phyloP scores from a whole-genome alignment of 2,888 invertebrate species.

The Orchestes rusci region DNA sequence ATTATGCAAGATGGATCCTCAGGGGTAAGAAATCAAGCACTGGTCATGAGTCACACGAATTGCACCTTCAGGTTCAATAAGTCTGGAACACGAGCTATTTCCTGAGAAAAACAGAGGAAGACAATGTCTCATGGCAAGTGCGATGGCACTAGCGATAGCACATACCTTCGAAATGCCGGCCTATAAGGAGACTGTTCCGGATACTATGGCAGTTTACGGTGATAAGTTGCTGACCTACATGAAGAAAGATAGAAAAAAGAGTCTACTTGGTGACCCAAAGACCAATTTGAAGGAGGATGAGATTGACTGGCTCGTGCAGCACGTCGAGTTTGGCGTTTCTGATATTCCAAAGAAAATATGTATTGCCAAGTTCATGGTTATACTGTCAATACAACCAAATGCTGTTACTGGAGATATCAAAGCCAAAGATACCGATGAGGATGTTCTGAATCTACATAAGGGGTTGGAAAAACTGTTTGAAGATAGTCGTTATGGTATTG shows the following conservation, averaged over 20 bases:
- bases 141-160: conserved; percentile 54
- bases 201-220: conserved; percentile 56
- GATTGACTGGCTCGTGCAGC: conserved; percentile 32
- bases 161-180: conserved; percentile 50
- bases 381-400: conserved; percentile 36
- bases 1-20: conserved; percentile 40
- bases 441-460: conserved; percentile 36
- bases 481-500: conserved; percentile 37
- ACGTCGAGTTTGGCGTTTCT: conserved; percentile 32
- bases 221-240: conserved; percentile 53
- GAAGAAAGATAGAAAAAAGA: conserved; percentile 31
- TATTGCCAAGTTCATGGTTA: conserved; percentile 38
- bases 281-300: conserved; percentile 33
- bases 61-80: conserved; percentile 25
- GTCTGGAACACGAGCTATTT: conserved; percentile 33
- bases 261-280: conserved; percentile 27
- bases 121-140: conserved; percentile 52
- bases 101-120: conserved; percentile 37
- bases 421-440: conserved; percentile 32
- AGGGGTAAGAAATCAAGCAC: conserved; percentile 31
- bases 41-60: not conserved
- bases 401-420: conserved; percentile 38
- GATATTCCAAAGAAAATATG: conserved; percentile 38
- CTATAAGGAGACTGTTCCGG: conserved; percentile 53
- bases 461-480: conserved; percentile 42